Evolutionary conservation across 2,888 invertebrate genomes (phyloP), one percentile per base, ranked within the genome.

Genomic region (Caenorhabditis japonica): DNA sequence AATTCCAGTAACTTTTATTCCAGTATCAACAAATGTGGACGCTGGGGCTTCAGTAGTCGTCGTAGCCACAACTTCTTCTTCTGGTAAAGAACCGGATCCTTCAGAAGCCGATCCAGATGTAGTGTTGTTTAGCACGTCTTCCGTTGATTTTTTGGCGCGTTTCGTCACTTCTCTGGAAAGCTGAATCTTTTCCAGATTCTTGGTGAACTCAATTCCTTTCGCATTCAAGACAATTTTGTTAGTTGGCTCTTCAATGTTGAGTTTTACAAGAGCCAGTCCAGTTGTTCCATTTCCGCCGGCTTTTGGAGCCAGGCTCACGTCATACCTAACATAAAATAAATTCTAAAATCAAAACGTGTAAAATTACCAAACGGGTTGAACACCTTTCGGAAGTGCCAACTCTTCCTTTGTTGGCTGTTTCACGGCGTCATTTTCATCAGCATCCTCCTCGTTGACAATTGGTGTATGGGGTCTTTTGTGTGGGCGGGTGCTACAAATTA

Each of bases 341-440:
- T n/a, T n/a, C n/a, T n/a, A n/a, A n/a, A n/a, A n/a, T n/a, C n/a
- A n/a, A n/a, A n/a, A n/a, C n/a, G n/a, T n/a, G n/a, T n/a, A n/a
- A n/a, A n/a, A 5, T 30, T 78, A 84, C 81, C 82, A 84, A 19
- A 83, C 39, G 1, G 84, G 84, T 19, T 61, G 51, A 8, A 84
- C 56, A 27, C 59, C 44, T 19, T 74, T 75, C 5, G 83, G 78
- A 21, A 84, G 64, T 13, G 82, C 69, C 44, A 84, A 58, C 38
- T 84, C 79, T 21, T 76, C 79, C 36, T 80, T 76, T 5, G 79
- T 79, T 33, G 84, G 84, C n/a, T 71, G 77, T 27, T 69, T 59
- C 27, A 66, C 17, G 4, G 46, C 46, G 13, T 59, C 64, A 36
- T 73, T 68, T 49, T 76, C 76, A 38, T 73, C 71, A 1, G 44